A percentile compares a stretch with the other conserved stretches of the same genome.
phyloP scores from a whole-genome alignment of 1,140 invertebrate species.

The Tenebrio molitor region DNA sequence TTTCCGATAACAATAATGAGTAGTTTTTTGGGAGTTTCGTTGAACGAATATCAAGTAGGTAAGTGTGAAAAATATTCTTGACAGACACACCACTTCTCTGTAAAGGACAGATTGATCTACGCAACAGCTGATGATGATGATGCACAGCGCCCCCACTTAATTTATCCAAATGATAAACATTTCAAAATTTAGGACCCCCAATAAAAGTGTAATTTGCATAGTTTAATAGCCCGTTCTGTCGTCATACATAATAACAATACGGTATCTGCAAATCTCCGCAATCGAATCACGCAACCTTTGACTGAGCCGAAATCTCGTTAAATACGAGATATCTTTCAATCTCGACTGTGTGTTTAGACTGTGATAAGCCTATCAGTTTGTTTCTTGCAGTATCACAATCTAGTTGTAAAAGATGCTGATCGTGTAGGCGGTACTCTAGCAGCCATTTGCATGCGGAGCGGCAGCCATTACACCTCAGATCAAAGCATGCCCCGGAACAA shows the following conservation, averaged over 20 bases:
- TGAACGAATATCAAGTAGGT: no score
- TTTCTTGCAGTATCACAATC: slow-evolving; percentile 44
- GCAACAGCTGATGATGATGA: no score
- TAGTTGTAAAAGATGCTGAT: slow-evolving; percentile 48
- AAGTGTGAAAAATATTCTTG: no score
- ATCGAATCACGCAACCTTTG: slow-evolving; percentile 50
- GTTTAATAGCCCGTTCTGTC: slow-evolving; percentile 7
- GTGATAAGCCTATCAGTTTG: slow-evolving; percentile 18
- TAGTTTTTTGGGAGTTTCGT: no score
- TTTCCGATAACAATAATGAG: no score
- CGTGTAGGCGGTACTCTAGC: slow-evolving; percentile 55
- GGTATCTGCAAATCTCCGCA: slow-evolving; percentile 49
- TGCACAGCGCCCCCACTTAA: no score
- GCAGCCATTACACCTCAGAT: slow-evolving; percentile 60
- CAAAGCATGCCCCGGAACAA: slow-evolving; percentile 58
- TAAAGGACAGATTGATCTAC: no score
- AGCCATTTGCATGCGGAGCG: slow-evolving; percentile 60
- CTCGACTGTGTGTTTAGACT: slow-evolving; percentile 28
- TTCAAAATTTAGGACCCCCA: not conserved
- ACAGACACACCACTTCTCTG: no score
- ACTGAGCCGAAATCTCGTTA: slow-evolving; percentile 47
- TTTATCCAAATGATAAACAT: not conserved
- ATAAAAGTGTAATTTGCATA: slow-evolving; percentile 33
- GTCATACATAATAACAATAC: slow-evolving; percentile 28
- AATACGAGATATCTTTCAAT: slow-evolving; percentile 49